Conservation (phyloP, 1,140 invertebrate species). For the Sinella curviseta region DNA sequence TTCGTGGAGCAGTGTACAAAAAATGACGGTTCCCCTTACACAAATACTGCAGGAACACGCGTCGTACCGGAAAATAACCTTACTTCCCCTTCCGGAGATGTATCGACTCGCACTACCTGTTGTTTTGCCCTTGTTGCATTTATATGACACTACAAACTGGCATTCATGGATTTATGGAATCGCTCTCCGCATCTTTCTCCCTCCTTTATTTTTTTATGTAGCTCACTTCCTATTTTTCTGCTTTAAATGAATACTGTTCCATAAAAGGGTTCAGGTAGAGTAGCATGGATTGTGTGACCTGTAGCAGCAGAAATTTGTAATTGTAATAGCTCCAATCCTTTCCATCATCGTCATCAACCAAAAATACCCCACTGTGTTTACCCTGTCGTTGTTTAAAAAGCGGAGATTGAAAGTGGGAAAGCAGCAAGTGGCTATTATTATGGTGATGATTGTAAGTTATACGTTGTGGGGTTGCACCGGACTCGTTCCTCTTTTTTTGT, state of each 20-base stretch:
- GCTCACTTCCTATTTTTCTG: not conserved
- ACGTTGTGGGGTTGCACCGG: too few species aligned
- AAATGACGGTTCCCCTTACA: too few species aligned
- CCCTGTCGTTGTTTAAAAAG: not conserved
- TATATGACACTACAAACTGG: too few species aligned
- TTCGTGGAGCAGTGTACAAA: too few species aligned
- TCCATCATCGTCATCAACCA: too few species aligned
- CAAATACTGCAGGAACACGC: not conserved
- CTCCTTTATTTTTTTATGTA: not conserved
- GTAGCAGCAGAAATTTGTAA: too few species aligned
- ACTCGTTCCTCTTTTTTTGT: not conserved
- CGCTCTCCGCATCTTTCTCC: not conserved
- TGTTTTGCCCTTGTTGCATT: not conserved
- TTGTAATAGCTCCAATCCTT: too few species aligned
- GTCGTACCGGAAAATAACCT: slow-evolving; percentile 18
- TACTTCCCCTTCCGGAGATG: slow-evolving; percentile 17
- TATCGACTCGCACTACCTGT: not conserved
- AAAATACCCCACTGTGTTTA: too few species aligned
- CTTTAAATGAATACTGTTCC: too few species aligned
- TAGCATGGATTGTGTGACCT: too few species aligned
- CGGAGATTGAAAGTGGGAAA: not conserved
- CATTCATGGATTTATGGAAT: not conserved
- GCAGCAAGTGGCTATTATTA: not conserved
- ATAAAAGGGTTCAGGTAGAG: not conserved
- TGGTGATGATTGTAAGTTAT: too few species aligned